Percentiles rank a stretch among this genome's conserved stretches.
phyloP scores from a whole-genome alignment of 1,140 invertebrate species.

The Drosophila lini region DNA sequence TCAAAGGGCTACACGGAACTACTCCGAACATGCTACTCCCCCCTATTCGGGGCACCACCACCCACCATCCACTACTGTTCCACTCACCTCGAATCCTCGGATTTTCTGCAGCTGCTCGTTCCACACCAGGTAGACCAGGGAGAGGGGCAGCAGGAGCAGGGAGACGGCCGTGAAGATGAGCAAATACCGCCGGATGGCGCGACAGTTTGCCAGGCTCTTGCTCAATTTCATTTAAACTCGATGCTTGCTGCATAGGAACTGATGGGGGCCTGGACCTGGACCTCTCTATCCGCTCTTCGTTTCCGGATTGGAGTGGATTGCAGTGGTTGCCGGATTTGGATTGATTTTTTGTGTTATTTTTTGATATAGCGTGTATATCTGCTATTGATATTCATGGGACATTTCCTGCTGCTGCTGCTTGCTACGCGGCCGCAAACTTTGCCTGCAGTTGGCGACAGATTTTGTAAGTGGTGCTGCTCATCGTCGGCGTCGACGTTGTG shows the following conservation, averaged over 20 bases:
- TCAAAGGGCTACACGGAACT: conserved; percentile 26
- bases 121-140: conserved; percentile 80
- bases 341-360: conserved; percentile 23
- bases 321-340: conserved; percentile 5
- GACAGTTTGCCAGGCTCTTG: conserved; percentile 79
- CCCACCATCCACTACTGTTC: background rate
- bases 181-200: conserved; percentile 83
- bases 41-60: background rate
- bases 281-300: conserved; percentile 30
- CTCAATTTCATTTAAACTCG: conserved; percentile 83
- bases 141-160: conserved; percentile 74
- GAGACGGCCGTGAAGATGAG: conserved; percentile 81
- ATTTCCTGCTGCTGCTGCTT: conserved; percentile 23
- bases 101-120: conserved; percentile 83
- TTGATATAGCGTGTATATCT: conserved; percentile 15
- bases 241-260: conserved; percentile 73
- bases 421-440: conserved; percentile 55
- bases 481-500: conserved; percentile 42
- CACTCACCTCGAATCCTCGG: conserved; percentile 84
- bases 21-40: conserved; percentile 12
- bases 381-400: conserved; percentile 48
- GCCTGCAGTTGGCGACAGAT: conserved; percentile 76
- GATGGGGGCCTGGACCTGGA: conserved; percentile 29
- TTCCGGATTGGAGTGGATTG: conserved; percentile 16
- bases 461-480: conserved; percentile 59